These are phyloP conservation scores for Lasiommata megera DNA, from an alignment of 2,888 invertebrate species.

Conservation along the genomic window DNA sequence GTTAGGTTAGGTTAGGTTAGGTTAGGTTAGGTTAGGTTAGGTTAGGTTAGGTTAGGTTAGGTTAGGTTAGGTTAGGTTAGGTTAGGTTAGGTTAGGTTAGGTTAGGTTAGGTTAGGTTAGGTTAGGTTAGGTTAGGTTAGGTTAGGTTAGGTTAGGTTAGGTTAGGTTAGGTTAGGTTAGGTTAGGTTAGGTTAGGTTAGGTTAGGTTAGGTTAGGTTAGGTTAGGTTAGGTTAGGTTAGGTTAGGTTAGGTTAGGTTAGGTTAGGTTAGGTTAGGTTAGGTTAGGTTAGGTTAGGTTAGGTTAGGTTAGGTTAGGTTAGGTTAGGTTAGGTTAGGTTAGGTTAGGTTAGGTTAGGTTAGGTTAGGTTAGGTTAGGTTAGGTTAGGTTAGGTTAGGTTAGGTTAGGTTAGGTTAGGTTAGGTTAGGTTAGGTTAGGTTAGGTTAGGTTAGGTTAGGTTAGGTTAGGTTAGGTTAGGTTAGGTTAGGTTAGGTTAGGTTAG, in stretches of 20 bases:
- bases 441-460: constrained; percentile 30
- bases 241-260: constrained; percentile 31
- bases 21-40: constrained; percentile 33
- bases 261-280: constrained; percentile 31
- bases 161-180: constrained; percentile 33
- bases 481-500: constrained; percentile 37
- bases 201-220: constrained; percentile 29
- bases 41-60: constrained; percentile 38
- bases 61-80: constrained; percentile 38
- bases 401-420: constrained; percentile 32
- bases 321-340: constrained; percentile 31
- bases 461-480: constrained; percentile 30
- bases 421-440: constrained; percentile 34
- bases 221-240: constrained; percentile 33
- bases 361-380: constrained; percentile 34
- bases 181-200: constrained; percentile 30
- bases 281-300: constrained; percentile 33
- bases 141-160: constrained; percentile 39
- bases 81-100: constrained; percentile 35
- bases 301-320: constrained; percentile 32
- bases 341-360: constrained; percentile 34
- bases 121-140: constrained; percentile 34
- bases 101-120: constrained; percentile 36
- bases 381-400: constrained; percentile 33
- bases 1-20: constrained; percentile 34